Conservation (phyloP, 2,888 invertebrate species). For the Acleris sparsana region DNA sequence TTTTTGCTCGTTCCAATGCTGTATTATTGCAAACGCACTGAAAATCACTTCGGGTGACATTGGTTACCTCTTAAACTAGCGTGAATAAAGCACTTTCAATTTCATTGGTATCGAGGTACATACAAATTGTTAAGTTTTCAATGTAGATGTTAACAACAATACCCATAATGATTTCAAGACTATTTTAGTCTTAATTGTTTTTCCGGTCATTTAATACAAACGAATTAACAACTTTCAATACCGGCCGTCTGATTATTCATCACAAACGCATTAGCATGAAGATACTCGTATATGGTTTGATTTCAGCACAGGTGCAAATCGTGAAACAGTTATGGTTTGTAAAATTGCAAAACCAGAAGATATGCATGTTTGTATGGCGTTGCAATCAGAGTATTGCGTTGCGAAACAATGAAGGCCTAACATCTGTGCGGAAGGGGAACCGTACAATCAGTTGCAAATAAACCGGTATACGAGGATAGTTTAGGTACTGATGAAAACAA, state of each 20-base stretch:
- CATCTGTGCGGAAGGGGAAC: conserved; percentile 68
- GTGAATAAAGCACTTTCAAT: conserved; percentile 34
- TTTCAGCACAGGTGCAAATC: conserved; percentile 15
- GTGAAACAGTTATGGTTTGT: conserved; percentile 49
- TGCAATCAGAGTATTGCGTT: conserved; percentile 81
- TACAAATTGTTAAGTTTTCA: too few species aligned
- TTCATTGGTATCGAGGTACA: conserved; percentile 30
- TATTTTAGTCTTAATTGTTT: too few species aligned
- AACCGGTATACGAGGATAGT: neutral
- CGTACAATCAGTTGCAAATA: conserved; percentile 51
- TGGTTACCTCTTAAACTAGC: conserved; percentile 41
- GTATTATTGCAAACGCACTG: conserved; percentile 54
- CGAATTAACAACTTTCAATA: too few species aligned
- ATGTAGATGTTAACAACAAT: too few species aligned
- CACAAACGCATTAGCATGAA: too few species aligned
- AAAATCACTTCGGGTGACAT: conserved; percentile 55
- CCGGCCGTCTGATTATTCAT: too few species aligned
- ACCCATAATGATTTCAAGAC: neutral
- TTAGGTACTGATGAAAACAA: too few species aligned
- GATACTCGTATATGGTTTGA: neutral
- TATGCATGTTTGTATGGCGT: conserved; percentile 60
- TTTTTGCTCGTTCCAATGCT: conserved; percentile 71
- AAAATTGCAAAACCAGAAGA: conserved; percentile 59
- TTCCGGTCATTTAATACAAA: too few species aligned
- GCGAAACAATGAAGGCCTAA: conserved; percentile 73